Evolutionary conservation across 2,797 vertebrate species (phyloP).

Genomic region (Gymnoscopelus microlampas): DNA sequence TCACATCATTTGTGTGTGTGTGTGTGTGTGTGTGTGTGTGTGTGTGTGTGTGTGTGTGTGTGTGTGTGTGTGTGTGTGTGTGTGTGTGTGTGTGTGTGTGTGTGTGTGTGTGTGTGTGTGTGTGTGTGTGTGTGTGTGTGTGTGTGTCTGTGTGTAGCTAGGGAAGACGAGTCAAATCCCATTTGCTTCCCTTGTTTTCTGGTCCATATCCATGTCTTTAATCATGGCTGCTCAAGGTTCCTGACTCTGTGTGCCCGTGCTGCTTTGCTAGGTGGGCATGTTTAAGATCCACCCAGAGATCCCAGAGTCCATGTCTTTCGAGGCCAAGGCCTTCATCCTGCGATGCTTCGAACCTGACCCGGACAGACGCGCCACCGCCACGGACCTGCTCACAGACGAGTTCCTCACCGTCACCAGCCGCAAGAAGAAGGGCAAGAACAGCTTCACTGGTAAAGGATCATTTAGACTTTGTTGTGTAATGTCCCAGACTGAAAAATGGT

Average conservation of each 20-base stretch:
- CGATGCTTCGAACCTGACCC: constrained; percentile 97
- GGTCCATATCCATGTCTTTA: too few species aligned
- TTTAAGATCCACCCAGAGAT: constrained; percentile 99
- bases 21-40: too few species aligned
- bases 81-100: too few species aligned
- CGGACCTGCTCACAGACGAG: constrained; percentile 93
- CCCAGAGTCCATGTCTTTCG: constrained; percentile 95
- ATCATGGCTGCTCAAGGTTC: background rate
- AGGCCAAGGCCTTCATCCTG: constrained; percentile 96
- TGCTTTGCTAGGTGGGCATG: constrained; percentile 90
- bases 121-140: too few species aligned
- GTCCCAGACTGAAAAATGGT: background rate
- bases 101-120: too few species aligned
- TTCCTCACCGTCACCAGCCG: constrained; percentile 97
- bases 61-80: too few species aligned
- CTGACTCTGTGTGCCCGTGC: constrained; percentile 7
- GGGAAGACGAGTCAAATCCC: background rate
- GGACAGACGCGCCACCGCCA: constrained; percentile 90
- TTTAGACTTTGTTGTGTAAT: too few species aligned
- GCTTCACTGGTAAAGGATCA: constrained; percentile 80
- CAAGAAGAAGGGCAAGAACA: constrained; percentile 89
- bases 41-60: too few species aligned
- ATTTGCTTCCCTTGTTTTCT: background rate
- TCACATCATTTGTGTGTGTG: background rate
- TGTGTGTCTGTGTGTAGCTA: background rate